Evolutionary conservation across 2,888 invertebrate species (phyloP).

Genomic region (Nymphalis urticae): DNA sequence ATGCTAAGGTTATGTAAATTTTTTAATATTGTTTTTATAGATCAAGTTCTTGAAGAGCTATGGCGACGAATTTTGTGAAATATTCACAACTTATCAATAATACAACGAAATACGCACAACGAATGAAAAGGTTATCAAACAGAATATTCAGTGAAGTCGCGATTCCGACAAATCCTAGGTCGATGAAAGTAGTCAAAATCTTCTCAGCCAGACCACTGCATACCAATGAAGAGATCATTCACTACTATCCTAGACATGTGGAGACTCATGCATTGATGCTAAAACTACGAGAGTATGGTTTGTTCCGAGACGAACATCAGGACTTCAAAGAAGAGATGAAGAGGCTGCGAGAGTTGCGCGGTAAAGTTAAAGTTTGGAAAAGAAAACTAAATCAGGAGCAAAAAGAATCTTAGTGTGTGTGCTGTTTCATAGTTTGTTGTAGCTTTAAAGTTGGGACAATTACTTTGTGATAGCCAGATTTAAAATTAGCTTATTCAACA

Average conservation of each 20-base stretch:
- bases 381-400: constrained; percentile 53
- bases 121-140: constrained; percentile 93
- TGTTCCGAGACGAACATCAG: constrained; percentile 93
- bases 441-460: not conserved
- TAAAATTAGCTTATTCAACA: no score
- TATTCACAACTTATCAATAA: constrained; percentile 86
- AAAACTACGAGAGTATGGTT: constrained; percentile 87
- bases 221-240: constrained; percentile 85
- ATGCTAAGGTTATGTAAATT: not conserved
- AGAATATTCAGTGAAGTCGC: constrained; percentile 94
- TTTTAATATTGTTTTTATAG: not conserved
- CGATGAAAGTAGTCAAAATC: constrained; percentile 90
- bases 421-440: not conserved
- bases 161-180: constrained; percentile 86
- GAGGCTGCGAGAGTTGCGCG: constrained; percentile 87
- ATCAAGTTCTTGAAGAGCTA: constrained; percentile 37
- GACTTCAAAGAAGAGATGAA: constrained; percentile 95
- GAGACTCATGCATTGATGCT: constrained; percentile 88
- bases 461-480: not conserved
- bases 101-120: constrained; percentile 89
- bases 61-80: constrained; percentile 84
- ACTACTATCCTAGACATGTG: constrained; percentile 93
- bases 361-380: constrained; percentile 84
- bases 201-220: constrained; percentile 89
- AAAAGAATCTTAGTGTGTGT: constrained; percentile 22